Evolutionary conservation across 2,797 vertebrate genomes (phyloP), one percentile per base, ranked within the genome.

Genomic region (Lithobates sylvaticus): DNA sequence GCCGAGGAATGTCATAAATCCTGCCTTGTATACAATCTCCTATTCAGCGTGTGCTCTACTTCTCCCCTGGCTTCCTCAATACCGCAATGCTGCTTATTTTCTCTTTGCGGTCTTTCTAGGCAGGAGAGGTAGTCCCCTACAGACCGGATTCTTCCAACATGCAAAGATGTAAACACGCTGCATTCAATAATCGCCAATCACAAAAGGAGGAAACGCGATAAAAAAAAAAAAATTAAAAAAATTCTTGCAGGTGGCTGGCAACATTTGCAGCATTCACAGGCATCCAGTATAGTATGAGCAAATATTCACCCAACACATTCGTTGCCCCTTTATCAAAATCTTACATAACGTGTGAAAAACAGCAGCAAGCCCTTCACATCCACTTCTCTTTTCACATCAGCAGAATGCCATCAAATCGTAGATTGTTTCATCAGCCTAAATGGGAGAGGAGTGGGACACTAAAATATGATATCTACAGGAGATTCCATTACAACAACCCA

Each of bases 401-500:
- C 1, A 27, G 26, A 29, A 67, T 15, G 12, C 10, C n/a, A 12
- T 67, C 1, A 67, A 29, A 67, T 12, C 0, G 61, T 29, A 26
- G 3, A 67, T 29, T 67, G 65, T 29, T 61, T 23, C 26, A 34
- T 12, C 61, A 10, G 10, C 10, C 69, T 50, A 34, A 72, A 68
- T 8, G 58, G 79, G 54, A n/a, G 50, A 69, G 26, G 44, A 47
- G 44, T 12, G 44, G 44, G 16, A 29, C 13, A 29, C 10, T 81
- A 71, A 81, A 61, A 81, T 81, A 32, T 12, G 29, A 71, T 72
- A 61, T 61, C 50, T 18, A 32, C 26, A 65, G 44, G 54, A 83
- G 71, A 83, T 76, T 67, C 61, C 81, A 76, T 83, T 32, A 76
- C 81, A 83, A 16, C 36, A 50, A 26, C 70, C 58, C 71, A 75